Evolutionary conservation across 1,140 invertebrate species (phyloP).

Genomic region (Onthophagus taurus): DNA sequence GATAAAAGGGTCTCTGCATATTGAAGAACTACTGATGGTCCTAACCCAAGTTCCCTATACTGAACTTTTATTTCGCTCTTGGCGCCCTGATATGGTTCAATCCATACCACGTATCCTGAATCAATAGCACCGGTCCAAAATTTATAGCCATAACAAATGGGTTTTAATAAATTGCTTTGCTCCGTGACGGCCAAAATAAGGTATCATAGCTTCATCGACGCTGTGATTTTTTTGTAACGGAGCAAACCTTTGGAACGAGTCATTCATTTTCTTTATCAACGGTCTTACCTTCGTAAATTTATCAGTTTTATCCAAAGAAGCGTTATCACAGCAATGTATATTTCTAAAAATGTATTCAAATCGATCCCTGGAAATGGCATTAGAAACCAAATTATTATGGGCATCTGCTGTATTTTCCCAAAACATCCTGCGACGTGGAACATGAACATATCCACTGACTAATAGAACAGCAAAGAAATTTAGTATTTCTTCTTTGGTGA

Average conservation of each 20-base stretch:
- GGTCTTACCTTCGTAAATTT: slow-evolving; percentile 30
- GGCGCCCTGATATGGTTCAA: slow-evolving; percentile 12
- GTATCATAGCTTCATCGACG: slow-evolving; percentile 22
- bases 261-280: slow-evolving; percentile 19
- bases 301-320: slow-evolving; percentile 23
- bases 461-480: slow-evolving; percentile 19
- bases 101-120: slow-evolving; percentile 11
- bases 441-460: slow-evolving; percentile 22
- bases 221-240: slow-evolving; percentile 27
- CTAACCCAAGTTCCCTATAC: slow-evolving; percentile 9
- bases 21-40: slow-evolving; percentile 14
- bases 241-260: slow-evolving; percentile 14
- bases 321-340: slow-evolving; percentile 27
- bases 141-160: slow-evolving; percentile 16
- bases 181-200: slow-evolving; percentile 21
- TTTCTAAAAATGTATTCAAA: slow-evolving; percentile 21
- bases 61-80: slow-evolving; percentile 10
- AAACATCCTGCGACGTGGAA: too few species aligned
- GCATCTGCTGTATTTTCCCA: slow-evolving; percentile 1
- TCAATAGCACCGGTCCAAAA: slow-evolving; percentile 12
- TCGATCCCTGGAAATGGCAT: slow-evolving; percentile 3
- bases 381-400: slow-evolving; percentile 9
- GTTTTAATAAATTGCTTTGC: slow-evolving; percentile 24
- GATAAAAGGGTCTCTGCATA: slow-evolving; percentile 12
- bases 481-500: slow-evolving; percentile 19